These are phyloP conservation scores for Ceryle rudis DNA, from an alignment of 2,797 vertebrate species.

Conservation along the genomic window DNA sequence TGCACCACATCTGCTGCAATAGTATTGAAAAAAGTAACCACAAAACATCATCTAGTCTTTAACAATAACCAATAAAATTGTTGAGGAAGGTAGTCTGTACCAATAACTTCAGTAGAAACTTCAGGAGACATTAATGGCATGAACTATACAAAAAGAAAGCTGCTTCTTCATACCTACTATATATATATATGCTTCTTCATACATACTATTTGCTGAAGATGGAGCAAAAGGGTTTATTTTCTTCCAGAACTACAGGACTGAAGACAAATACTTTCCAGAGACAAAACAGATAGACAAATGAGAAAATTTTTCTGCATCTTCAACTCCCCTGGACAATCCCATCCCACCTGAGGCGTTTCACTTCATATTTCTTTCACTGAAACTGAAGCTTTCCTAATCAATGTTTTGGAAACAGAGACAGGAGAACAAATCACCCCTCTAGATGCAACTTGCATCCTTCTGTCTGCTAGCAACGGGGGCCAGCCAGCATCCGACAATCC, in stretches of 20 bases:
- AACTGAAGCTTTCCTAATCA: neutral
- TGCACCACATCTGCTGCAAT: neutral
- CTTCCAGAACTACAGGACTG: neutral
- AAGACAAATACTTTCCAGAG: neutral
- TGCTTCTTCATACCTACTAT: neutral
- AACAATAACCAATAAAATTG: neutral
- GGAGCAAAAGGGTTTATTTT: neutral
- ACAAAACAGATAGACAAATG: neutral
- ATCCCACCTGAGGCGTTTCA: neutral
- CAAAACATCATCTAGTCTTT: neutral
- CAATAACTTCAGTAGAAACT: neutral
- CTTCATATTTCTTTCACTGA: neutral
- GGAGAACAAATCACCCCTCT: neutral
- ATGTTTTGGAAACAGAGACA: neutral
- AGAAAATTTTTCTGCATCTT: neutral
- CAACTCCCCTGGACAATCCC: neutral
- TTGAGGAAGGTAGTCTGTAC: neutral
- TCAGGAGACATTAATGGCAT: neutral
- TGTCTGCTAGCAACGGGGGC: neutral
- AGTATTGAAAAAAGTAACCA: neutral
- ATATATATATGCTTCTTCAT: neutral
- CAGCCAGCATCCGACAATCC: neutral
- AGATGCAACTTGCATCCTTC: neutral
- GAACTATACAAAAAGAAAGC: neutral
- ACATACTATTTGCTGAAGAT: neutral